phyloP scores from a whole-genome alignment of 2,888 invertebrate species.

The Cloeon dipterum region DNA sequence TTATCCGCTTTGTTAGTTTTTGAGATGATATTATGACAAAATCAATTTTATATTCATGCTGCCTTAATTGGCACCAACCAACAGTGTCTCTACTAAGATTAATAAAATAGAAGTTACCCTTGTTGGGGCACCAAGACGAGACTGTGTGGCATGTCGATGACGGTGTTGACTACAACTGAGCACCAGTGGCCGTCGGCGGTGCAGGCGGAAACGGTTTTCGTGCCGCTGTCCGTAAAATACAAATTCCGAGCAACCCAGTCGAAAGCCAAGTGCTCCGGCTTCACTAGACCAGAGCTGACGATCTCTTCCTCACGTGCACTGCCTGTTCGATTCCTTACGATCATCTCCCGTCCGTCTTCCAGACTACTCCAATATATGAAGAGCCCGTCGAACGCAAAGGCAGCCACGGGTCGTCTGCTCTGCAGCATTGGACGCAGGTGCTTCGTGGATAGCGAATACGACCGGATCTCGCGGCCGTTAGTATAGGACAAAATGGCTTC shows the following conservation, averaged over 20 bases:
- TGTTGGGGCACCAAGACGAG: slow-evolving; percentile 41
- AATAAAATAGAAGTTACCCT: slow-evolving; percentile 23
- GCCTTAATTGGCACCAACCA: not conserved
- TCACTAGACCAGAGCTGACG: slow-evolving; percentile 26
- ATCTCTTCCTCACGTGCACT: slow-evolving; percentile 33
- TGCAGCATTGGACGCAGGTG: slow-evolving; percentile 17
- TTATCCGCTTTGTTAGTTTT: too few species aligned
- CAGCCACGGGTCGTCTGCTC: slow-evolving; percentile 32
- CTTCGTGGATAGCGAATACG: not conserved
- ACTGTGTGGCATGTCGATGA: slow-evolving; percentile 39
- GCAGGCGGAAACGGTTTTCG: slow-evolving; percentile 51
- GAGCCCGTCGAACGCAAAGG: slow-evolving; percentile 43
- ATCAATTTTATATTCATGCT: slow-evolving; percentile 2
- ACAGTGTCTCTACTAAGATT: not conserved
- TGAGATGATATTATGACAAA: slow-evolving; percentile 1
- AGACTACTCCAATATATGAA: slow-evolving; percentile 60
- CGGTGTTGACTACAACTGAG: slow-evolving; percentile 31
- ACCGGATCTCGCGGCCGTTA: slow-evolving; percentile 21
- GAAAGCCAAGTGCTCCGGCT: slow-evolving; percentile 50
- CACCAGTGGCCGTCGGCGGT: slow-evolving; percentile 40
- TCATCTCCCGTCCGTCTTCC: slow-evolving; percentile 40
- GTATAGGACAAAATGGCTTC: slow-evolving; percentile 47
- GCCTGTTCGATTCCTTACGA: slow-evolving; percentile 35
- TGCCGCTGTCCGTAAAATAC: slow-evolving; percentile 54
- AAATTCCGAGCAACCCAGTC: slow-evolving; percentile 61